These are phyloP conservation scores for Sycophaga agraensis DNA, from an alignment of 1,140 invertebrate genomes.

Conservation along the genomic window DNA sequence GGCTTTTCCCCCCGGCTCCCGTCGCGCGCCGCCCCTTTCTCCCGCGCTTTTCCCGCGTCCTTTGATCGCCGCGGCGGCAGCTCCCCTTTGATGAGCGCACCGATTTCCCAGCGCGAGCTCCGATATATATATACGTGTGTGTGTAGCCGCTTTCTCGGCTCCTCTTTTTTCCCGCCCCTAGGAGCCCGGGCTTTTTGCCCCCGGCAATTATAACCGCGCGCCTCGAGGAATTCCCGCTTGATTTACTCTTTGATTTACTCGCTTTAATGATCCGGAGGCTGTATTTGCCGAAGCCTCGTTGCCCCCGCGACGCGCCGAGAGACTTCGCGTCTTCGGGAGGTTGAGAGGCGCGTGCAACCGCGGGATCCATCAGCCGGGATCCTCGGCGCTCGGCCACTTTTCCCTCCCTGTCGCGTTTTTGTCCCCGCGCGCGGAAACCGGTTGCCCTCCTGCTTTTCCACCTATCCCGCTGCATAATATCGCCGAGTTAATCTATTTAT, in stretches of 20 bases:
- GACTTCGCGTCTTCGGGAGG: no score
- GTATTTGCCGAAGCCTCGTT: no score
- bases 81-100: slow-evolving; percentile 28
- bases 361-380: no score
- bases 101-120: slow-evolving; percentile 24
- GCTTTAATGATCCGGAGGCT: no score
- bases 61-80: slow-evolving; percentile 25
- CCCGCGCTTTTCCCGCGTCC: slow-evolving; percentile 4
- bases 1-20: not conserved
- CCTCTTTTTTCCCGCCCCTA: not conserved
- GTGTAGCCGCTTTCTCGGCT: not conserved
- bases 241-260: slow-evolving; percentile 6
- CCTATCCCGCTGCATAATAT: no score
- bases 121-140: no score
- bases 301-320: no score
- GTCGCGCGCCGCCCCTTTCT: not conserved
- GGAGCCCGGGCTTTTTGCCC: not conserved
- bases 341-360: no score
- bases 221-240: not conserved
- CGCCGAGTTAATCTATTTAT: not conserved
- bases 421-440: no score
- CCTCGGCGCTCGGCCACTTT: no score
- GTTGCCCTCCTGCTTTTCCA: no score
- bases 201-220: slow-evolving; percentile 21
- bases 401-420: no score